A percentile compares a stretch with the other conserved stretches of the same genome.
Conservation (phyloP, 53 echinoderm and acorn worm genomes). For the Paracentrotus lividus region DNA sequence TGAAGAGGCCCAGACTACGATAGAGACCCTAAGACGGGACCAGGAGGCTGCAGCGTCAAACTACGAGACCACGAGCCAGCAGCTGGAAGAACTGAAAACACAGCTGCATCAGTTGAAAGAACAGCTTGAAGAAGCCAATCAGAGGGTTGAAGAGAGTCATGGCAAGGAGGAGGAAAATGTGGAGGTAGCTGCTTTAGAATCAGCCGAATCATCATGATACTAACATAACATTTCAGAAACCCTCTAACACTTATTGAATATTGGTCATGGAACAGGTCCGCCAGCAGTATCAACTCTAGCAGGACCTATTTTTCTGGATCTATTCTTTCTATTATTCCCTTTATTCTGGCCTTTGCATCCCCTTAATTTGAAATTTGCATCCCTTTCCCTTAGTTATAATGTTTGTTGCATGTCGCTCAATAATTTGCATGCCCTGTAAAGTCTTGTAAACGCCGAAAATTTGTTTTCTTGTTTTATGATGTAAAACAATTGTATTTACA, state of each 20-base stretch:
- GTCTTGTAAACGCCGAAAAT: neutral
- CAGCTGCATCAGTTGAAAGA: conserved; percentile 68
- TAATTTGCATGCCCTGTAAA: conserved; percentile 38
- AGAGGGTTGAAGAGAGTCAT: conserved; percentile 66
- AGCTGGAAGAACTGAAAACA: conserved; percentile 85
- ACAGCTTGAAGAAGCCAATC: conserved; percentile 72
- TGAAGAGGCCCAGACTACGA: conserved; percentile 77
- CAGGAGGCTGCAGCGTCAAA: conserved; percentile 75
- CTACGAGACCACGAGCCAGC: conserved; percentile 80
- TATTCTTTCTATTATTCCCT: neutral
- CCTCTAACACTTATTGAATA: neutral
- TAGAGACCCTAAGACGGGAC: conserved; percentile 79
- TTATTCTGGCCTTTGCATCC: conserved; percentile 22
- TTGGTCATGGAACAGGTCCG: neutral
- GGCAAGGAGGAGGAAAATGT: conserved; percentile 55
- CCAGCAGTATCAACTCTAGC: neutral
- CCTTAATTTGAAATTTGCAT: too few relatives aligned
- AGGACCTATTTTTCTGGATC: neutral
- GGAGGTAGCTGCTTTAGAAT: conserved; percentile 59
- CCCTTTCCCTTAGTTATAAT: conserved; percentile 23
- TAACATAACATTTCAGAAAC: neutral
- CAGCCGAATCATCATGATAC: conserved; percentile 20
- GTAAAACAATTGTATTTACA: neutral
- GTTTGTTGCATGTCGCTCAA: conserved; percentile 39
- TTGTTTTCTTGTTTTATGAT: neutral